Evolutionary conservation across 2,888 invertebrate genomes (phyloP), one percentile per base, ranked within the genome.

Genomic region (Napeogenes inachia): DNA sequence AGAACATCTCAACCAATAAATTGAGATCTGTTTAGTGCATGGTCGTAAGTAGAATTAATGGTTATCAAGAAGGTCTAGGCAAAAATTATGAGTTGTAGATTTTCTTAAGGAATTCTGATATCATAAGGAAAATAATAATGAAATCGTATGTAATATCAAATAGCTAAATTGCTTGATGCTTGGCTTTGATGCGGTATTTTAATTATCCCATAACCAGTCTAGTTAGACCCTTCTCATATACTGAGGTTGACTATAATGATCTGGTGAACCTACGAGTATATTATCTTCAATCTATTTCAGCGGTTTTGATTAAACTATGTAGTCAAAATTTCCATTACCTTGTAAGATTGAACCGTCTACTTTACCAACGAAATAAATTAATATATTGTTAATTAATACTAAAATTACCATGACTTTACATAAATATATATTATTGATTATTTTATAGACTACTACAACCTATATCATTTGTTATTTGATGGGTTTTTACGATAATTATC

Each of bases 151-250:
- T 12, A 50, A 50, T 50, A 21, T 10, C n/a, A 30, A 21, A 50
- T 50, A 50, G 30, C 50, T 50, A 42, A 10, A 12, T 42, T 3
- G 30, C 8, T 21, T 10, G 50, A 50, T 30, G 30, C 3, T 50
- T 50, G 50, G 30, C 50, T 50, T 50, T 50, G 30, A 50, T 30
- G 12, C 30, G 50, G 50, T 30, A 50, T 50, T 50, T 50, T 50
- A 21, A 50, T 50, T 50, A 50, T 50, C 30, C 30, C 50, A 50
- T 21, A 50, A 30, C 50, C 30, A 30, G 50, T 50, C 30, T 50
- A 50, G 30, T 30, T 50, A 30, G 50, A 50, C 30, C 50, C 30
- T 8, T 30, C 30, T 50, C 21, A 50, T 50, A 50, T 6, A 50
- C 50, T 50, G 50, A 8, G 10, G 50, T 50, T 21, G 30, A n/a